These are phyloP conservation scores for Spilogale gracilis DNA, from an alignment of 2,113 vertebrate species.

Conservation along the genomic window DNA sequence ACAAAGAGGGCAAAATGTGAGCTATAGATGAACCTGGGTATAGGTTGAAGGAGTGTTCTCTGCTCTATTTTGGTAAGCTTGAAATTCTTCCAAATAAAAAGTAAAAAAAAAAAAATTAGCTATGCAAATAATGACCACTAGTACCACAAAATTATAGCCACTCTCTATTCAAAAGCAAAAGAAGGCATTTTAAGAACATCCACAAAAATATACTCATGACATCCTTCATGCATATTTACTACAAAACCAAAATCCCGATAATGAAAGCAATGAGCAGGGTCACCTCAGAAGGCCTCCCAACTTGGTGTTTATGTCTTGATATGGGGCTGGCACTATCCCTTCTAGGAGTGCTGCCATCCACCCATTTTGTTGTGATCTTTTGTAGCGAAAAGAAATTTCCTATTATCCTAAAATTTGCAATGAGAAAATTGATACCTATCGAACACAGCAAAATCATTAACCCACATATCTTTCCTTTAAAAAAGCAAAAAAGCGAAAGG, in stretches of 20 bases:
- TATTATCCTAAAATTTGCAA: conserved; percentile 20
- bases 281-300: conserved; percentile 66
- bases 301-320: background rate
- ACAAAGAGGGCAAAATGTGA: conserved; percentile 18
- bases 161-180: conserved; percentile 41
- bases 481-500: background rate
- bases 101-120: background rate
- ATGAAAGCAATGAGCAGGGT: conserved; percentile 34
- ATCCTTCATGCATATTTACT: conserved; percentile 63
- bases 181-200: conserved; percentile 69
- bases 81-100: conserved; percentile 66
- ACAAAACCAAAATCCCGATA: conserved; percentile 71
- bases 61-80: conserved; percentile 56
- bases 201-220: conserved; percentile 67
- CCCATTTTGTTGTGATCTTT: conserved; percentile 38
- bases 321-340: background rate
- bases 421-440: conserved; percentile 32
- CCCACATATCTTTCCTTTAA: conserved; percentile 19
- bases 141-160: conserved; percentile 61
- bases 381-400: background rate
- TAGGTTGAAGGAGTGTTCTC: background rate
- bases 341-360: background rate
- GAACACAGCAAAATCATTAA: conserved; percentile 30
- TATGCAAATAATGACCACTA: conserved; percentile 52
- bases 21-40: background rate